Conservation (phyloP, 2,888 invertebrate genomes). For the Cryptocheilus praepositus region DNA sequence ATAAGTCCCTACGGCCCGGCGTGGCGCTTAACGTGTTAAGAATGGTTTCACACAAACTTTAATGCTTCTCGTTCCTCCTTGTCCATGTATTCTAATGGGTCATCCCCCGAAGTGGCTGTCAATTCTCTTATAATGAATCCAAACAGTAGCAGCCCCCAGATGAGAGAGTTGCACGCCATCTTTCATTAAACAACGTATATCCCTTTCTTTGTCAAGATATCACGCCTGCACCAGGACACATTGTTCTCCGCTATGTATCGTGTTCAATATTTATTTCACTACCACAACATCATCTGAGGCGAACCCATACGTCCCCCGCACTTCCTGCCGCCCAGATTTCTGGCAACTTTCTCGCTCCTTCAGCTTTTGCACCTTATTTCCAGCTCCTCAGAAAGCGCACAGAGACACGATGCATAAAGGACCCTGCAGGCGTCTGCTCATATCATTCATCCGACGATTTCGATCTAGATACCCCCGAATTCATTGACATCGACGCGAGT, state of each 20-base stretch:
- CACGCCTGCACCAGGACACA: constrained; percentile 48
- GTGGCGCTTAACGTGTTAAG: too few species aligned
- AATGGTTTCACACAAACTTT: constrained; percentile 77
- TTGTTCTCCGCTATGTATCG: constrained; percentile 45
- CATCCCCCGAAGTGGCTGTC: constrained; percentile 57
- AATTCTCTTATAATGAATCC: constrained; percentile 57
- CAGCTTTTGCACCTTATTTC: neutral
- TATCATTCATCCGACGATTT: too few species aligned
- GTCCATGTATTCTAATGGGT: constrained; percentile 77
- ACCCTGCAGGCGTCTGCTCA: too few species aligned
- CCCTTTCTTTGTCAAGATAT: constrained; percentile 67
- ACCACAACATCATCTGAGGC: constrained; percentile 22
- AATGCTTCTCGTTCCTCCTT: constrained; percentile 80
- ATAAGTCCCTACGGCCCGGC: too few species aligned
- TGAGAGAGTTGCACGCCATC: constrained; percentile 60
- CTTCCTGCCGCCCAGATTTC: neutral
- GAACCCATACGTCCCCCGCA: constrained; percentile 19
- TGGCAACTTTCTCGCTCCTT: neutral
- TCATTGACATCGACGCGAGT: too few species aligned
- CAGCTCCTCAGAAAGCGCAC: too few species aligned
- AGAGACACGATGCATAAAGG: too few species aligned
- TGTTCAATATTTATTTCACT: constrained; percentile 7
- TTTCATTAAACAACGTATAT: constrained; percentile 44
- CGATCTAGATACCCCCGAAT: too few species aligned
- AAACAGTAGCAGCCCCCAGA: constrained; percentile 62